Conservation (phyloP, 92 coral and sea anemone species). For the Epizoanthus scotinus region DNA sequence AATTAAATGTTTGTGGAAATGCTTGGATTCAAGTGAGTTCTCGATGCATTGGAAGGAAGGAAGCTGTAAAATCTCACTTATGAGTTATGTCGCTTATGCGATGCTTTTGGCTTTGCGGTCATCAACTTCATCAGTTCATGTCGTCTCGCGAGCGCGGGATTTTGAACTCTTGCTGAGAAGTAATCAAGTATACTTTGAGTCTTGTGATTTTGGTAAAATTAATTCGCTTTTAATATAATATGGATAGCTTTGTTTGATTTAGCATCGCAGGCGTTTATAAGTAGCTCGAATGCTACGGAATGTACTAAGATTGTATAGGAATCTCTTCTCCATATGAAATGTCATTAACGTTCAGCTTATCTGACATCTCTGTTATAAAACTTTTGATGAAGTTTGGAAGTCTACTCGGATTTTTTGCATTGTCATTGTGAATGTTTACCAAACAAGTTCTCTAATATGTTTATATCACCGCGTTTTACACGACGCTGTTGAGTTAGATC, state of each 20-base stretch:
- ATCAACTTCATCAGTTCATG: too few relatives aligned
- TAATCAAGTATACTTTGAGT: too few relatives aligned
- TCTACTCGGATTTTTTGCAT: background rate
- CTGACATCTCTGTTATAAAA: too few relatives aligned
- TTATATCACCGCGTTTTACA: too few relatives aligned
- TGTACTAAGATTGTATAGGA: too few relatives aligned
- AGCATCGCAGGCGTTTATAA: background rate
- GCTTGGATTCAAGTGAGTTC: slow-evolving; percentile 41
- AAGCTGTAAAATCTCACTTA: background rate
- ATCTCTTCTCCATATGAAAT: too few relatives aligned
- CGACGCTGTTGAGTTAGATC: background rate
- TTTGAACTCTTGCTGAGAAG: slow-evolving; percentile 9
- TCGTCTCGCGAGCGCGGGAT: background rate
- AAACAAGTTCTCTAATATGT: slow-evolving; percentile 2
- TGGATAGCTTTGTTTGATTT: slow-evolving; percentile 7
- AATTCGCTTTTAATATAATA: slow-evolving; percentile 6
- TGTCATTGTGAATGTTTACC: slow-evolving; percentile 8
- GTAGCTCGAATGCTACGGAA: too few relatives aligned
- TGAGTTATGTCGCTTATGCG: background rate
- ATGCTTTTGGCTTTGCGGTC: background rate
- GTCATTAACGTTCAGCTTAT: too few relatives aligned
- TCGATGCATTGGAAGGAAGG: slow-evolving; percentile 18
- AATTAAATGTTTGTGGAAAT: slow-evolving; percentile 36
- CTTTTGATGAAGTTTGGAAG: background rate
- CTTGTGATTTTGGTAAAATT: too few relatives aligned